Percentiles rank a stretch among this genome's conserved stretches.
Evolutionary conservation across 2,888 invertebrate genomes (phyloP).

Genomic region (Desoria tigrina): DNA sequence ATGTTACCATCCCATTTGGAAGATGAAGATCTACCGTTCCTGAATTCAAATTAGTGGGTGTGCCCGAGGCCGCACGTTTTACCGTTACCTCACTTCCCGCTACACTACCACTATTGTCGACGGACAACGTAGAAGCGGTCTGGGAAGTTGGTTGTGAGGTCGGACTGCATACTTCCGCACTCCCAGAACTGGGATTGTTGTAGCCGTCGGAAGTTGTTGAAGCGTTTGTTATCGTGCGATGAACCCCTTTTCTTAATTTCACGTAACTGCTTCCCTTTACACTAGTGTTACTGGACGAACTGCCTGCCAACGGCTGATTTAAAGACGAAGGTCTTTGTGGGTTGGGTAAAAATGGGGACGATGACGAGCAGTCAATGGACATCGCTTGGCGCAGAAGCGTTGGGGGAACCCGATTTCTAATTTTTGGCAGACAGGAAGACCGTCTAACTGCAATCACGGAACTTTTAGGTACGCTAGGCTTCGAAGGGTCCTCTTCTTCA

Average conservation of each 20-base stretch:
- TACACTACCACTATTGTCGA: slow-evolving; percentile 32
- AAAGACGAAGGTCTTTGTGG: slow-evolving; percentile 29
- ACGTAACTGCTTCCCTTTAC: slow-evolving; percentile 5
- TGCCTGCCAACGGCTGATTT: slow-evolving; percentile 19
- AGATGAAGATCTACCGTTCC: slow-evolving; percentile 68
- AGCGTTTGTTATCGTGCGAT: slow-evolving; percentile 36
- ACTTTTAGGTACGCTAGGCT: slow-evolving; percentile 37
- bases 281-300: background rate
- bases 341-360: slow-evolving; percentile 41
- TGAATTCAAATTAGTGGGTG: slow-evolving; percentile 14
- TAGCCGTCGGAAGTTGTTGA: slow-evolving; percentile 38
- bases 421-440: slow-evolving; percentile 46
- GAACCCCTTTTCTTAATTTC: slow-evolving; percentile 35
- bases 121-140: slow-evolving; percentile 35
- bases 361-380: slow-evolving; percentile 51
- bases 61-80: slow-evolving; percentile 25
- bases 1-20: slow-evolving; percentile 64
- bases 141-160: slow-evolving; percentile 32
- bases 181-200: slow-evolving; percentile 34
- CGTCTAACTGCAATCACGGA: slow-evolving; percentile 39
- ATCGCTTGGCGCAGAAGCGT: slow-evolving; percentile 45
- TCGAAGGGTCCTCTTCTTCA: slow-evolving; percentile 30
- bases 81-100: slow-evolving; percentile 27
- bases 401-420: slow-evolving; percentile 42
- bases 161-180: slow-evolving; percentile 31